phyloP scores from a whole-genome alignment of 2,113 vertebrate genomes.

The Melanerpes aurifrons region DNA sequence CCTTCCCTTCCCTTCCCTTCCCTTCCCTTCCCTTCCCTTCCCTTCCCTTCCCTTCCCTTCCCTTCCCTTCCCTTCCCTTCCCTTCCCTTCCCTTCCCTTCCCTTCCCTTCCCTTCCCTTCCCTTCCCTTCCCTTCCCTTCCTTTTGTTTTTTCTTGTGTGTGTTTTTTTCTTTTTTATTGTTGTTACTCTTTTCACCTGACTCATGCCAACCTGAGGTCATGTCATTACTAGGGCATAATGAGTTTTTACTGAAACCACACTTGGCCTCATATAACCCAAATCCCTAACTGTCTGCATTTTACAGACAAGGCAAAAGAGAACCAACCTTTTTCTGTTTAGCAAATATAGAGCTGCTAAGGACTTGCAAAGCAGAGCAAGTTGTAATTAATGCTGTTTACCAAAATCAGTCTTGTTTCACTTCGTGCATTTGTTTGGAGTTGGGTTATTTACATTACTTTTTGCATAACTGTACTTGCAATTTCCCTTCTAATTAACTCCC shows the following conservation, averaged over 20 bases:
- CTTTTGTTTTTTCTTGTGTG: too few relatives aligned
- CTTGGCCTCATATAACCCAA: background rate
- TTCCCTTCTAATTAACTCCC: background rate
- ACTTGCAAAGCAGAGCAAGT: background rate
- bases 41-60: too few relatives aligned
- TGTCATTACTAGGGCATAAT: background rate
- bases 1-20: background rate
- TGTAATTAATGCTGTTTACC: slow-evolving; percentile 14
- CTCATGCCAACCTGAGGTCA: background rate
- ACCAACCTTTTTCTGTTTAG: background rate
- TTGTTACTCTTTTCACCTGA: background rate
- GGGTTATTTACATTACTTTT: background rate
- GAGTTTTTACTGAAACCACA: background rate
- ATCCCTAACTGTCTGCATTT: background rate
- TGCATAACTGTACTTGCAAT: background rate
- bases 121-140: too few relatives aligned
- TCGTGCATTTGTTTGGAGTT: background rate
- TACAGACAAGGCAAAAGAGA: background rate
- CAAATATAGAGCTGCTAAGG: background rate
- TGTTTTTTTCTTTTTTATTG: too few relatives aligned
- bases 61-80: too few relatives aligned
- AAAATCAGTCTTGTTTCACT: background rate
- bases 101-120: too few relatives aligned
- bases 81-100: too few relatives aligned
- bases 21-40: background rate